Base-by-base conservation (phyloP, 1,140 invertebrate genomes). In the Hypsibius dujardini region DNA sequence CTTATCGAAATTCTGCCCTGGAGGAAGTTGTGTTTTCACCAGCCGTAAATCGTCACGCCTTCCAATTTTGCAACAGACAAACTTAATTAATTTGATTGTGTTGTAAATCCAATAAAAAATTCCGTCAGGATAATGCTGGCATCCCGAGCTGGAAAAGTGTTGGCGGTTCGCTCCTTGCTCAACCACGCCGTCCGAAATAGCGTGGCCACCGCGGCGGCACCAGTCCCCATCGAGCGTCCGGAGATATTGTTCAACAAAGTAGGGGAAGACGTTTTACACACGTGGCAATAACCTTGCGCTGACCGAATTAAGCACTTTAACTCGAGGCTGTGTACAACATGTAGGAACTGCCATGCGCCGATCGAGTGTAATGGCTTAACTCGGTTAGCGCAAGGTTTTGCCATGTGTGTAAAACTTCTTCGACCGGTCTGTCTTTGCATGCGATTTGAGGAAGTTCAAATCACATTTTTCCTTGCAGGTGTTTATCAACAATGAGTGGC, bases 401-500 rank as follows among this genome's bases (percentile, higher is more conserved):
- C n/a, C n/a, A n/a, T n/a, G n/a, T n/a, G n/a, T n/a, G n/a, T n/a
- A n/a, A n/a, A n/a, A n/a, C n/a, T n/a, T n/a, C n/a, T n/a, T n/a
- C n/a, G n/a, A n/a, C n/a, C 50, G n/a, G 50, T 7, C n/a, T 56
- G 50, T 56, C 50, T 56, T 56, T 56, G n/a, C 50, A n/a, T 56
- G 7, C n/a, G 7, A 56, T 56, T 56, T n/a, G 7, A 7, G 50
- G 7, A 56, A 56, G 7, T n/a, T 56, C 7, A 56, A 69, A 46
- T 47, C 60, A n/a, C n/a, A 1, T 73, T 28, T 71, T 56, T 12
- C 12, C 71, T 47, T 75, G 70, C 76, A 98, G 93, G 83, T 97
- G 69, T 98, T 98, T 77, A 95, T 98, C 72, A 92, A 98, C 81
- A 98, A 98, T 82, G 91, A 97, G 82, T 98, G 90, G 88, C 86